phyloP scores from a whole-genome alignment of 2,797 vertebrate species.

The Xenopus petersii region DNA sequence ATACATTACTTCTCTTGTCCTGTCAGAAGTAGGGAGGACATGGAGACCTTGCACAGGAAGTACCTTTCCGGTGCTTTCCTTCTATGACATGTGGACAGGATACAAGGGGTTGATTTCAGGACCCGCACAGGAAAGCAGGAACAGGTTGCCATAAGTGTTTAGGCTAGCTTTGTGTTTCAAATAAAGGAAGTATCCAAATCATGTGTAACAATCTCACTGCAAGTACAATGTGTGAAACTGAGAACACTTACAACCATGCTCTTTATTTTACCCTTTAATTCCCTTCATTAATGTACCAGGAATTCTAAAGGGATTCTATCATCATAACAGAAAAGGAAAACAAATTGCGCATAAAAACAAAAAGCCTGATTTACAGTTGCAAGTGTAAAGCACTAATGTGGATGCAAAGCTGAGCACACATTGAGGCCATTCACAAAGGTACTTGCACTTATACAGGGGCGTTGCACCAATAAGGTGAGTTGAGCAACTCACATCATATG shows the following conservation, averaged over 20 bases:
- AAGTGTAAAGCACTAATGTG: too few relatives aligned
- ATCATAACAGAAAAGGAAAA: too few relatives aligned
- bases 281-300: neutral
- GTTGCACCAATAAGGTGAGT: too few relatives aligned
- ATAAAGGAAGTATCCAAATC: conserved; percentile 68
- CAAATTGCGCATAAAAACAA: too few relatives aligned
- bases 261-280: neutral
- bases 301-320: too few relatives aligned
- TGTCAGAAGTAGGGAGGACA: conserved; percentile 73
- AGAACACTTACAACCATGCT: neutral
- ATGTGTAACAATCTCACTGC: conserved; percentile 55
- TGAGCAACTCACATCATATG: too few relatives aligned
- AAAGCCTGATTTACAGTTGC: too few relatives aligned
- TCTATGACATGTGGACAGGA: conserved; percentile 69
- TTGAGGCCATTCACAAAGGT: too few relatives aligned
- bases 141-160: conserved; percentile 68
- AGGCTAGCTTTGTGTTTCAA: conserved; percentile 56
- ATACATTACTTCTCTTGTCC: conserved; percentile 71
- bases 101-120: conserved; percentile 67
- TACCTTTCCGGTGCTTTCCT: conserved; percentile 68
- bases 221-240: conserved; percentile 32
- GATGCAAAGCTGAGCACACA: too few relatives aligned
- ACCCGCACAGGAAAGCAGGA: conserved; percentile 71
- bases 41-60: conserved; percentile 78
- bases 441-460: too few relatives aligned